Evolutionary conservation across 2,797 vertebrate species (phyloP).

Genomic region (Florisuga fusca): DNA sequence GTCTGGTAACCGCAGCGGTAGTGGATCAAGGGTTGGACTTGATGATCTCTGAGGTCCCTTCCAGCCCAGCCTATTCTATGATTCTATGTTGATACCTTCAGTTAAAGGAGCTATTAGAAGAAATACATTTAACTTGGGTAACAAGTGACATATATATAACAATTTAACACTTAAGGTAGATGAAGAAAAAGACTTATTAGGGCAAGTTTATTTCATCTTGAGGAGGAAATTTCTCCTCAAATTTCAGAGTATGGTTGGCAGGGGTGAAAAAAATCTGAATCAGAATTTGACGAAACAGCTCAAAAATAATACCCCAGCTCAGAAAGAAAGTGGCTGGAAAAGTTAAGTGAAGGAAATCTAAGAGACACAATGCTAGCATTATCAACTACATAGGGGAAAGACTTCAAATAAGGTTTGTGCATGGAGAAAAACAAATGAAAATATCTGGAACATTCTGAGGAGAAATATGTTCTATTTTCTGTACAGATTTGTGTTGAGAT

Average conservation of each 20-base stretch:
- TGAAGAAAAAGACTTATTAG: not conserved
- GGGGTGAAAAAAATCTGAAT: not conserved
- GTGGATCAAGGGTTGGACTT: no score
- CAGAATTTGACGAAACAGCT: not conserved
- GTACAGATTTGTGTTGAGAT: rapidly evolving
- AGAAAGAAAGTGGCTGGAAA: not conserved
- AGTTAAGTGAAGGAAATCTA: not conserved
- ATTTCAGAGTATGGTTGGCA: not conserved
- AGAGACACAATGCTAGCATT: not conserved
- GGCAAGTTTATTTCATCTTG: not conserved
- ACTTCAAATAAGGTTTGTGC: not conserved
- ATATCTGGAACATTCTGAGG: not conserved
- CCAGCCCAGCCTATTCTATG: no score
- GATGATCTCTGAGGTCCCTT: no score
- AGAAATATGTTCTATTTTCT: not conserved
- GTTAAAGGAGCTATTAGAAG: slow-evolving; percentile 1
- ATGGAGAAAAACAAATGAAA: not conserved
- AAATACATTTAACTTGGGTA: slow-evolving; percentile 10
- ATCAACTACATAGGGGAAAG: not conserved
- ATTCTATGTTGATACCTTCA: not conserved
- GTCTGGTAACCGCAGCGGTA: no score
- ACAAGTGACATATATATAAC: not conserved
- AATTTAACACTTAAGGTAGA: slow-evolving; percentile 1
- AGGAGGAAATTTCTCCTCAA: not conserved
- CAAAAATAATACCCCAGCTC: not conserved